Evolutionary conservation across 2,797 vertebrate genomes (phyloP).

Genomic region (Tapirus indicus): DNA sequence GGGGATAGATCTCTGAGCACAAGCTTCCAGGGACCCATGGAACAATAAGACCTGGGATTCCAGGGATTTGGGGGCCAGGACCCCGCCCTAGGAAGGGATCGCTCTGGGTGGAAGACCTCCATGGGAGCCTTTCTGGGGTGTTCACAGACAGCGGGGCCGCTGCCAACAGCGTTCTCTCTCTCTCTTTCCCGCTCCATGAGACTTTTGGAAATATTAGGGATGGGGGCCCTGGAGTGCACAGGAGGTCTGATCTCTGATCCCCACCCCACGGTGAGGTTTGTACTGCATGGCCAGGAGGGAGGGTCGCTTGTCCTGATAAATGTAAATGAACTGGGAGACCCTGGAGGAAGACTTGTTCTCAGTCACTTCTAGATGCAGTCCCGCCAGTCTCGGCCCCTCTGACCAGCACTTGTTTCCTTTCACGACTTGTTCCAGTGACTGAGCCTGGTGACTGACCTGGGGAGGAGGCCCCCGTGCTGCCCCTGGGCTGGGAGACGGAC

Average conservation of each 20-base stretch:
- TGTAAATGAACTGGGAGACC: not conserved
- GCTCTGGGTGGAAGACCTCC: not conserved
- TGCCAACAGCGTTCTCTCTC: accelerated
- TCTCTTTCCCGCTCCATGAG: too few species aligned
- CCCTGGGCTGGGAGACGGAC: not conserved
- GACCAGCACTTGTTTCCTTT: not conserved
- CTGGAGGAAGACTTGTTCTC: not conserved
- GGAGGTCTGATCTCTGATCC: not conserved
- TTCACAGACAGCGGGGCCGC: not conserved
- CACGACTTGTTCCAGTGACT: not conserved
- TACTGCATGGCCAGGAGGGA: too few species aligned
- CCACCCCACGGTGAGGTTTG: not conserved
- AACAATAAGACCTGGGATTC: not conserved
- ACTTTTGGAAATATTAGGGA: not conserved
- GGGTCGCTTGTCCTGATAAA: not conserved
- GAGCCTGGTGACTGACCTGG: accelerated
- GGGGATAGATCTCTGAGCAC: not conserved
- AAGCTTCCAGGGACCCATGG: not conserved
- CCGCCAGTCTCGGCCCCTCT: accelerated
- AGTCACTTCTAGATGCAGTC: not conserved
- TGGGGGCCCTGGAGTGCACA: not conserved
- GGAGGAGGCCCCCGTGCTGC: not conserved
- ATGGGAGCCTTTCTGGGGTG: not conserved
- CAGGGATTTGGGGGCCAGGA: not conserved
- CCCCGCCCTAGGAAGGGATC: not conserved